Percentiles rank a stretch among this genome's conserved stretches.
These are phyloP conservation scores for Aleadryas rufinucha DNA, from an alignment of 2,113 vertebrate species.

Conservation along the genomic window DNA sequence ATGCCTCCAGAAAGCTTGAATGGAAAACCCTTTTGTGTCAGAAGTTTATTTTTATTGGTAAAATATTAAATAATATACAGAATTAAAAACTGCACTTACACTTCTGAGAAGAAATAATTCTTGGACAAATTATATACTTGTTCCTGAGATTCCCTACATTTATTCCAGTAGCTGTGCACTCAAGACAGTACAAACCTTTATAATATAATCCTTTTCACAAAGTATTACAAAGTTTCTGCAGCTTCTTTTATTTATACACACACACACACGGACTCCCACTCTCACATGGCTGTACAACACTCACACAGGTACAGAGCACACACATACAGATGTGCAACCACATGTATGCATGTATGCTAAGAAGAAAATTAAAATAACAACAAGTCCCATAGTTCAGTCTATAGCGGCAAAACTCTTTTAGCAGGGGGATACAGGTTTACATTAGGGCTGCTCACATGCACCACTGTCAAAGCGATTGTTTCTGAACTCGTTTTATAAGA, in stretches of 20 bases:
- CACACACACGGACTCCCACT: slow-evolving; percentile 64
- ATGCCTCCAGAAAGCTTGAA: slow-evolving; percentile 61
- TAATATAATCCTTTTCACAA: slow-evolving; percentile 87
- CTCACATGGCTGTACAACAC: slow-evolving; percentile 78
- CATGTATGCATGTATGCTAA: slow-evolving; percentile 66
- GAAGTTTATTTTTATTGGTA: slow-evolving; percentile 86
- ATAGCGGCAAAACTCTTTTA: slow-evolving; percentile 58
- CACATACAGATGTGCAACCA: slow-evolving; percentile 64
- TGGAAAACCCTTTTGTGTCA: slow-evolving; percentile 72
- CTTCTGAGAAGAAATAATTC: slow-evolving; percentile 83
- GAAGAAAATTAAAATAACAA: slow-evolving; percentile 50
- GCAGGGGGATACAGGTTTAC: slow-evolving; percentile 36
- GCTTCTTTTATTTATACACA: slow-evolving; percentile 77
- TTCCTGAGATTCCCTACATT: slow-evolving; percentile 97
- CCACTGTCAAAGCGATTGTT: slow-evolving; percentile 45
- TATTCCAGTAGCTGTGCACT: slow-evolving; percentile 88
- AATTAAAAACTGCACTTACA: slow-evolving; percentile 87
- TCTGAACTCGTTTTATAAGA: slow-evolving; percentile 26
- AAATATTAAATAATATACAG: slow-evolving; percentile 88
- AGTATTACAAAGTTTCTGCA: slow-evolving; percentile 92
- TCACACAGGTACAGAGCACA: slow-evolving; percentile 72
- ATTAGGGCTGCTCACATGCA: slow-evolving; percentile 38
- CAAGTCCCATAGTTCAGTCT: slow-evolving; percentile 69
- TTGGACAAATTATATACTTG: slow-evolving; percentile 85
- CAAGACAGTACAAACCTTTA: slow-evolving; percentile 89